Conservation (phyloP, 1,140 invertebrate species). For the Hyposmocoma kahamanoa region DNA sequence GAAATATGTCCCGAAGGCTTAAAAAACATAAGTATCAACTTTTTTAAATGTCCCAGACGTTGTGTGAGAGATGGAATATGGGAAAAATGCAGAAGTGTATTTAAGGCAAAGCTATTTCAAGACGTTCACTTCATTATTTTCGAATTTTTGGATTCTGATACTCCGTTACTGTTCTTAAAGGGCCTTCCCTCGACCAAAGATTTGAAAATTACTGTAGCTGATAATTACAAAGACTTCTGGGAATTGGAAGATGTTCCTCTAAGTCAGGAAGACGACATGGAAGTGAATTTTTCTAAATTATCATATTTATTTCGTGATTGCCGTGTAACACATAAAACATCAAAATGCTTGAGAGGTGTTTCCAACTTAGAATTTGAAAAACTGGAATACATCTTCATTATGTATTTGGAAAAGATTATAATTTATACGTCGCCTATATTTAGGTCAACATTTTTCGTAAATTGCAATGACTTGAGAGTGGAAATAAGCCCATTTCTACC, state of each 20-base stretch:
- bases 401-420: constrained; percentile 21
- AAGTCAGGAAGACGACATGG: constrained; percentile 3
- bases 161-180: constrained; percentile 16
- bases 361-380: constrained; percentile 16
- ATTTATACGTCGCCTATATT: constrained; percentile 22
- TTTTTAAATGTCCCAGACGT: constrained; percentile 15
- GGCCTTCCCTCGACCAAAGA: constrained; percentile 12
- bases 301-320: constrained; percentile 17
- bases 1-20: constrained; percentile 16
- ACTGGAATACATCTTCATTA: constrained; percentile 23
- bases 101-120: constrained; percentile 14
- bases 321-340: constrained; percentile 16
- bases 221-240: constrained; percentile 19
- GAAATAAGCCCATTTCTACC: constrained; percentile 13
- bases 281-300: constrained; percentile 14
- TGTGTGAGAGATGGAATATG: constrained; percentile 8
- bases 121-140: constrained; percentile 18
- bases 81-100: constrained; percentile 6
- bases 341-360: constrained; percentile 12
- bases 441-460: constrained; percentile 9
- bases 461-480: constrained; percentile 15
- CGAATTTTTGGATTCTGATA: constrained; percentile 15
- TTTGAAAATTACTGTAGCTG: constrained; percentile 22
- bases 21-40: constrained; percentile 21
- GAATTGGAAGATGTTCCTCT: constrained; percentile 4